Evolutionary conservation across 2,888 invertebrate species (phyloP), one percentile per base, ranked within the genome.

Genomic region (Zhuqinia jingwanae): DNA sequence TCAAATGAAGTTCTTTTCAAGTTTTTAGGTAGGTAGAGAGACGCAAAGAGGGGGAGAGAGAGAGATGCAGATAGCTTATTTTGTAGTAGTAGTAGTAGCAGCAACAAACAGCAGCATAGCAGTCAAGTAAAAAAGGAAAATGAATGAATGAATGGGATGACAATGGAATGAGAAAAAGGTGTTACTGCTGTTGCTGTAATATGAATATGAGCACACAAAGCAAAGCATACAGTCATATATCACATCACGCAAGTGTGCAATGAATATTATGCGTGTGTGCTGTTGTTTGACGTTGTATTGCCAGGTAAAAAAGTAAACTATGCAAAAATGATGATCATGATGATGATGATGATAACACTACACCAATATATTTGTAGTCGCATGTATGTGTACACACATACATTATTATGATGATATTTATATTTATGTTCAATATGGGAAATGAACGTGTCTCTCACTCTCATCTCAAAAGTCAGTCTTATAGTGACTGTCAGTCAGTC

Each of bases 111-210:
- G n/a, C n/a, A n/a, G n/a, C n/a, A n/a, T n/a, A 70, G 15, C 45
- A 68, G 68, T 68, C 68, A 68, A 50, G 47, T 73, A 25, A 60
- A 60, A 77, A 77, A 60, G 58, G 60, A 77, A 58, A 77, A 77
- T 77, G 77, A 77, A 77, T 77, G 77, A 77, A 76, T 76, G 76
- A 27, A 73, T 73, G 73, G 27, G 60, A 77, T 77, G 77, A 58
- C 56, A 77, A 77, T 60, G 77, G 60, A 73, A 73, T 73, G 73
- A 73, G 73, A 73, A 73, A 73, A 73, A 73, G 73, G 73, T 73
- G 73, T 73, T 73, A 73, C 73, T 73, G 73, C 73, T 73, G 73
- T 73, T 73, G 73, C 73, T 73, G 73, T 73, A 73, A 73, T 73
- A 73, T 27, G 47, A 73, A 50, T n/a, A n/a, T n/a, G n/a, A n/a